Evolutionary conservation across 1,140 invertebrate genomes (phyloP).

Genomic region (Calephelis virginiensis): DNA sequence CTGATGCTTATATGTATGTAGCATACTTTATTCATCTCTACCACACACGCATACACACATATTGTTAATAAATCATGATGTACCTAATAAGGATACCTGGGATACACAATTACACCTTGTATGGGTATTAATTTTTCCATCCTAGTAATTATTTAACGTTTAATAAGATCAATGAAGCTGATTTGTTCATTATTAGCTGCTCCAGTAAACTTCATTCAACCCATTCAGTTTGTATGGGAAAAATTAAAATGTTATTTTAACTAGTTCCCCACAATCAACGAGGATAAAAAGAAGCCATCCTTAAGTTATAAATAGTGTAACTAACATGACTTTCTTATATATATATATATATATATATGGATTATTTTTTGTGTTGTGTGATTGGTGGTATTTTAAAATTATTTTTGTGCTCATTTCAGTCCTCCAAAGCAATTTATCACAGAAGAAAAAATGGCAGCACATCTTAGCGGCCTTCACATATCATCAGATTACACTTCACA

Average conservation of each 20-base stretch:
- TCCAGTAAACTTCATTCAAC: conserved; percentile 36
- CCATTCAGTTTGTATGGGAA: conserved; percentile 37
- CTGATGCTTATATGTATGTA: too few species aligned
- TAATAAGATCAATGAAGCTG: too few species aligned
- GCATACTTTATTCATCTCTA: too few species aligned
- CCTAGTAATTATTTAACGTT: too few species aligned
- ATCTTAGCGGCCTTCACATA: conserved; percentile 86
- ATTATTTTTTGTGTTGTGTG: background rate
- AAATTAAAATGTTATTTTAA: too few species aligned
- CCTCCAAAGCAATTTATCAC: conserved; percentile 88
- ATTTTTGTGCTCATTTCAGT: conserved; percentile 37
- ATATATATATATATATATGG: too few species aligned
- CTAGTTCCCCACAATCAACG: conserved; percentile 43
- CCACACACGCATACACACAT: too few species aligned
- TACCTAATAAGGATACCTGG: too few species aligned
- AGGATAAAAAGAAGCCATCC: background rate
- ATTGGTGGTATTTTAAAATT: background rate
- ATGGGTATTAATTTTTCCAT: too few species aligned
- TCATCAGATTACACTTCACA: conserved; percentile 73
- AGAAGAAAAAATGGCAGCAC: conserved; percentile 89
- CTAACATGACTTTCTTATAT: too few species aligned
- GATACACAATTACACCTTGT: too few species aligned
- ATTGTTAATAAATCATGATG: too few species aligned
- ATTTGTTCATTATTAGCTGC: background rate
- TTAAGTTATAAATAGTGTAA: background rate